Conservation (phyloP, 2,113 vertebrate species). For the Dissostichus mawsoni region DNA sequence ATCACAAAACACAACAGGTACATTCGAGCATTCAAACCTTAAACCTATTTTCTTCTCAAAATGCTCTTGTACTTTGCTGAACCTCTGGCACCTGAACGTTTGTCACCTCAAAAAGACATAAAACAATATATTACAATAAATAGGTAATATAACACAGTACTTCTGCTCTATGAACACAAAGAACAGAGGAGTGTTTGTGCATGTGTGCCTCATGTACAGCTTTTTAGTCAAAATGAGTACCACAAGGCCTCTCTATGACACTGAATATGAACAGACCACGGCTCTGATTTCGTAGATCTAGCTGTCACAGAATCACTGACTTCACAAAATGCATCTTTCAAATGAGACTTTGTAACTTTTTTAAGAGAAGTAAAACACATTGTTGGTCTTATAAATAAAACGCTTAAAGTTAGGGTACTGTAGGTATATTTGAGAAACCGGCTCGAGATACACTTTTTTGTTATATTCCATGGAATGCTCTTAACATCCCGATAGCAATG, state of each 20-base stretch:
- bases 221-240: conserved; percentile 39
- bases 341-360: not conserved
- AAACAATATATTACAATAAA: too few species aligned
- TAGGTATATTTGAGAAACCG: too few species aligned
- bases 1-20: too few species aligned
- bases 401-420: not conserved
- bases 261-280: conserved; percentile 27
- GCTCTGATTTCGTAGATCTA: not conserved
- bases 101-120: too few species aligned
- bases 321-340: conserved; percentile 24
- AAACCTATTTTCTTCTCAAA: too few species aligned
- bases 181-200: conserved; percentile 42
- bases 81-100: too few species aligned
- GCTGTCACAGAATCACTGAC: conserved; percentile 10
- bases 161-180: conserved; percentile 45
- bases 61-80: too few species aligned
- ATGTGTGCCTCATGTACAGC: conserved; percentile 34
- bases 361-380: not conserved
- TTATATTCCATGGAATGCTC: too few species aligned
- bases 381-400: not conserved
- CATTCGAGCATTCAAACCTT: too few species aligned
- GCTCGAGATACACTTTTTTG: too few species aligned
- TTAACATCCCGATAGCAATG: too few species aligned
- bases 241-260: not conserved
- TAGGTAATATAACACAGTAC: not conserved